A percentile compares a stretch with the other conserved stretches of the same genome.
Evolutionary conservation across 2,797 vertebrate species (phyloP).

Genomic region (Clamator glandarius): DNA sequence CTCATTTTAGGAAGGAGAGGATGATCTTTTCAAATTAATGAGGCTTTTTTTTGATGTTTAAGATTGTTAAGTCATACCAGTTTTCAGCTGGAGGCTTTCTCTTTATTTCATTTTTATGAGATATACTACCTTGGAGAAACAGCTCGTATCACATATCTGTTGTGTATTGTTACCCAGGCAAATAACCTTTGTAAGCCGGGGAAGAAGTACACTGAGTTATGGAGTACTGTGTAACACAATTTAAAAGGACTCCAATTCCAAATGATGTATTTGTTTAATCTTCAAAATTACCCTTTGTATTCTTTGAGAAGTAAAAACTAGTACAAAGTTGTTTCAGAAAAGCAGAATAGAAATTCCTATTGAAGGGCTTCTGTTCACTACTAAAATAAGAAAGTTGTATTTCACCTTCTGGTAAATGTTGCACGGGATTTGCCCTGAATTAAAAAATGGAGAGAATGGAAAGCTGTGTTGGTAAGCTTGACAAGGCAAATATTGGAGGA

Average conservation of each 20-base stretch:
- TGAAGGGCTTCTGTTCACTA: neutral
- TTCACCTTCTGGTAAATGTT: neutral
- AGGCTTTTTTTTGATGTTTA: neutral
- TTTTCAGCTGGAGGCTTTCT: neutral
- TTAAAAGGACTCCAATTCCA: neutral
- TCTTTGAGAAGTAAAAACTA: neutral
- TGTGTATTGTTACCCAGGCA: neutral
- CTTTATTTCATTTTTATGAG: neutral
- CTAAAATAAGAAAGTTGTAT: neutral
- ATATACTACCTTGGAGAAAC: neutral
- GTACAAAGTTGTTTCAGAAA: neutral
- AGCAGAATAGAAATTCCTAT: neutral
- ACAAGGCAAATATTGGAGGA: neutral
- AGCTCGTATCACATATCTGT: accelerated
- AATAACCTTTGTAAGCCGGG: neutral
- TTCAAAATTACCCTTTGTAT: neutral
- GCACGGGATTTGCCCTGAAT: neutral
- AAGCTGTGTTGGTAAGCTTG: neutral
- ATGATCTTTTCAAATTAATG: neutral
- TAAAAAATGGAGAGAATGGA: neutral
- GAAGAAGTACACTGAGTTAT: neutral
- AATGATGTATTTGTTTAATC: neutral
- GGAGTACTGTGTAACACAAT: neutral
- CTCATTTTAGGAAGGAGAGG: accelerated
- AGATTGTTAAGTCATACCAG: neutral